These are phyloP conservation scores for Neuroterus valhalla DNA, from an alignment of 1,140 invertebrate genomes.

Conservation along the genomic window DNA sequence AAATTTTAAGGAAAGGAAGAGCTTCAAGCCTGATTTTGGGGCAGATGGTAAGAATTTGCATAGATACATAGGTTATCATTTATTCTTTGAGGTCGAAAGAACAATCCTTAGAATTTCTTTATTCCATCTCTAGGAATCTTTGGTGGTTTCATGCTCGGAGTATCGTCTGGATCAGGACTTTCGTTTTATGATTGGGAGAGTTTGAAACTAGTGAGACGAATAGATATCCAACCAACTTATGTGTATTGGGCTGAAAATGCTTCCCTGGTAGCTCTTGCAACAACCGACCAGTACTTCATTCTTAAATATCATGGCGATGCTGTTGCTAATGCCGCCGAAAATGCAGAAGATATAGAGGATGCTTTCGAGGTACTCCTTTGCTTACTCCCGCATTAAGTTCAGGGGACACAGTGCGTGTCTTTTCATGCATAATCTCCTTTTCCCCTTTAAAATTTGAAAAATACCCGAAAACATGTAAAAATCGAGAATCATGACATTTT, in stretches of 20 bases:
- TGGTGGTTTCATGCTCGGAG: conserved; percentile 95
- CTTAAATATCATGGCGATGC: conserved; percentile 90
- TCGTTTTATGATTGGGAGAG: conserved; percentile 99
- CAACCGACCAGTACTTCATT: conserved; percentile 97
- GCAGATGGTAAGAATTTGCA: conserved; percentile 83
- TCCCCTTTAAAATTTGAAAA: too few relatives aligned
- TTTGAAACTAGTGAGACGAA: conserved; percentile 92
- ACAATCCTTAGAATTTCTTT: conserved; percentile 5
- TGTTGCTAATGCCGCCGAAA: conserved; percentile 84
- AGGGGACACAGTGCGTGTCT: too few relatives aligned
- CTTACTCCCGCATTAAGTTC: not conserved
- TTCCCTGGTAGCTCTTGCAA: conserved; percentile 94
- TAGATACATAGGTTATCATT: too few relatives aligned
- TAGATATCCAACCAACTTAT: conserved; percentile 95
- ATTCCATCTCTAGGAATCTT: conserved; percentile 85
- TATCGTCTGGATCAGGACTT: conserved; percentile 93
- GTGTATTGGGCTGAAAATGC: conserved; percentile 99
- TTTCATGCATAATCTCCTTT: too few relatives aligned
- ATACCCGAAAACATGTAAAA: too few relatives aligned
- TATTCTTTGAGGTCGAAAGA: not conserved
- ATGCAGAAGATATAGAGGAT: conserved; percentile 95
- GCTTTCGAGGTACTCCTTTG: conserved; percentile 89
- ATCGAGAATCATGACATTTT: too few relatives aligned
- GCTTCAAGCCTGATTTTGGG: conserved; percentile 96
- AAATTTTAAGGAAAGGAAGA: conserved; percentile 98